Evolutionary conservation across 2,797 vertebrate genomes (phyloP), one percentile per base, ranked within the genome.

Genomic region (Amblyopsis hoosieri): DNA sequence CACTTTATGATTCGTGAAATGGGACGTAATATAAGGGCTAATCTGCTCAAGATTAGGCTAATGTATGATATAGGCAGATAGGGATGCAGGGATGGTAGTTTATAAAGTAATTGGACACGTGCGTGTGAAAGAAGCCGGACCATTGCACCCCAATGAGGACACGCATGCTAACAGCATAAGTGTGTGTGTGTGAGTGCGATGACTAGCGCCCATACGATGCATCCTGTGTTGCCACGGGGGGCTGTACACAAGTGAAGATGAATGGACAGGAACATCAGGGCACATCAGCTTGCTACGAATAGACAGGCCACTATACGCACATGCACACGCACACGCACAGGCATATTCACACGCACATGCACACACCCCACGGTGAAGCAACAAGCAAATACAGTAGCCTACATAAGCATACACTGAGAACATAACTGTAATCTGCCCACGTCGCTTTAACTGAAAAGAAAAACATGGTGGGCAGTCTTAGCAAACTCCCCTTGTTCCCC

Each of bases 251-350:
- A 49, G 49, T 45, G 11, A 12, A 13, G 31, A 62, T 23, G 23
- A 29, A 45, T 46, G 52, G n/a, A 14, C 79, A 85, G 67, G 77
- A 76, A 82, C 84, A 81, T 84, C 84, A 84, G 80, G 77, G 69
- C 71, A 78, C 74, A 87, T 88, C 85, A 87, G 86, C 79, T 78
- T 72, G 65, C 82, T 81, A 75, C 77, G 75, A 88, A 89, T 69
- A 63, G 83, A 87, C 77, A 84, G 76, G 80, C 84, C 83, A 83
- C 81, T 85, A 79, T 85, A 86, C 86, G 83, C 78, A 81, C 72
- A 76, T 67, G 80, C 71, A 62, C 69, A 82, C 6, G 12, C 49
- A 51, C 12, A 51, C 13, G 17, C 49, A 50, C 49, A 50, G 6
- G 7, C 3, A 49, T 1, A 51, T 9, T 14, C 9, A 8, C 6